These are phyloP conservation scores for Himantopus leucocephalus DNA, from an alignment of 2,113 vertebrate genomes.

Conservation along the genomic window DNA sequence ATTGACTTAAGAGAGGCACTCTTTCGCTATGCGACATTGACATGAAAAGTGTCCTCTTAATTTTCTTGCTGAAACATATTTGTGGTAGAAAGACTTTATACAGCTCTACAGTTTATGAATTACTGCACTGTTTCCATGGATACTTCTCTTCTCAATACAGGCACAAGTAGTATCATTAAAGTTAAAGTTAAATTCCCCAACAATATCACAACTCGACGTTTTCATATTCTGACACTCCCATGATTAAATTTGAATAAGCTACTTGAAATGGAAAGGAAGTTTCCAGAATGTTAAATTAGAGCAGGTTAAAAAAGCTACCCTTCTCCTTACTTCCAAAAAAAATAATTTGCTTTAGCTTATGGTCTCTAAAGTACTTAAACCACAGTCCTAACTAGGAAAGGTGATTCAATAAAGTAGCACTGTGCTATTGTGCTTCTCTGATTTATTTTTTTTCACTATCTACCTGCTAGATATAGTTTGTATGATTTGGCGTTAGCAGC, in stretches of 20 bases:
- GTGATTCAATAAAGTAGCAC: background rate
- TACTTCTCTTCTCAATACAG: slow-evolving; percentile 8
- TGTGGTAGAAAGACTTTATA: background rate
- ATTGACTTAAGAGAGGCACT: background rate
- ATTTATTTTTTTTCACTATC: background rate
- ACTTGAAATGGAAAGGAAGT: background rate
- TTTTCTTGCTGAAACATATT: slow-evolving; percentile 24
- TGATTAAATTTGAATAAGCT: background rate
- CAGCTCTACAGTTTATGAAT: slow-evolving; percentile 26
- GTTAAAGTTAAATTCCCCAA: background rate
- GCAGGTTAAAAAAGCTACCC: background rate
- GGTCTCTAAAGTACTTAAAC: background rate
- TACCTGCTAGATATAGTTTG: background rate
- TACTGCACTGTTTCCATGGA: slow-evolving; percentile 45
- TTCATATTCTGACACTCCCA: background rate
- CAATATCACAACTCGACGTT: background rate
- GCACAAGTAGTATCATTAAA: background rate
- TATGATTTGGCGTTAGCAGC: background rate
- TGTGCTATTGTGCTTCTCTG: background rate
- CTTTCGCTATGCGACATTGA: background rate
- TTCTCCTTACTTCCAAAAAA: background rate
- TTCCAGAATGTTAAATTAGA: background rate
- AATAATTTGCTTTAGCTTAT: background rate
- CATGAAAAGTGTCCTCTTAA: background rate
- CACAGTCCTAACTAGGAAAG: background rate